Evolutionary conservation across 2,888 invertebrate genomes (phyloP).

Genomic region (Rhodophaea formosa): DNA sequence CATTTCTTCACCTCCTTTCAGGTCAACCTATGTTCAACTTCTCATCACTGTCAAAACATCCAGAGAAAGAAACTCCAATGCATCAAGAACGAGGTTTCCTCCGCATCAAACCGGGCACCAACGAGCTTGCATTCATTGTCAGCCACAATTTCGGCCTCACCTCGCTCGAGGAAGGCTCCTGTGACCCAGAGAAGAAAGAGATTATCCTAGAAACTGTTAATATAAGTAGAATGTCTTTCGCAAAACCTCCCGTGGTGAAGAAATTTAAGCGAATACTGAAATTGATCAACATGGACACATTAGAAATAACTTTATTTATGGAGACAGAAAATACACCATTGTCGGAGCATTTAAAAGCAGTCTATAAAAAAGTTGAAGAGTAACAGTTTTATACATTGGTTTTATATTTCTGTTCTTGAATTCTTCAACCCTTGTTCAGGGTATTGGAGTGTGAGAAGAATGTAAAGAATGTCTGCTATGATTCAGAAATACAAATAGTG

Average conservation of each 20-base stretch:
- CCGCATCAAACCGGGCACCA: slow-evolving; percentile 78
- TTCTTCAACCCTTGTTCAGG: too few relatives aligned
- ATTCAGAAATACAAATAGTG: too few relatives aligned
- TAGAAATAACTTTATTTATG: slow-evolving; percentile 77
- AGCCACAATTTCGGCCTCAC: slow-evolving; percentile 84
- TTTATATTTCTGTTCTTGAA: too few relatives aligned
- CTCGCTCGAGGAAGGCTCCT: slow-evolving; percentile 80
- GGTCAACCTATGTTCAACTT: slow-evolving; percentile 84
- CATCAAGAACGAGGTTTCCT: slow-evolving; percentile 84
- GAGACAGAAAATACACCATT: slow-evolving; percentile 77
- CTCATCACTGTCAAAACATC: slow-evolving; percentile 73
- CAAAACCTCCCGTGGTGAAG: slow-evolving; percentile 76
- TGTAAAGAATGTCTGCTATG: too few relatives aligned
- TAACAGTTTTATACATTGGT: background rate
- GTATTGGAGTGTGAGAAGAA: too few relatives aligned
- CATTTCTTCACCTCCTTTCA: slow-evolving; percentile 29
- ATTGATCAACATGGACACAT: slow-evolving; percentile 44
- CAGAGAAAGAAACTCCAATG: slow-evolving; percentile 78
- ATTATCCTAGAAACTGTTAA: slow-evolving; percentile 68
- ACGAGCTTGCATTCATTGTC: slow-evolving; percentile 75
- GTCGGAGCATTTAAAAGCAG: slow-evolving; percentile 77
- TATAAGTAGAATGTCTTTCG: slow-evolving; percentile 73
- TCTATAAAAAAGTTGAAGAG: slow-evolving; percentile 61
- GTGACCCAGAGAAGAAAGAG: slow-evolving; percentile 65
- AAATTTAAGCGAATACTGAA: slow-evolving; percentile 65